Evolutionary conservation across 2,888 invertebrate species (phyloP).

Genomic region (Ennomos erosarius): DNA sequence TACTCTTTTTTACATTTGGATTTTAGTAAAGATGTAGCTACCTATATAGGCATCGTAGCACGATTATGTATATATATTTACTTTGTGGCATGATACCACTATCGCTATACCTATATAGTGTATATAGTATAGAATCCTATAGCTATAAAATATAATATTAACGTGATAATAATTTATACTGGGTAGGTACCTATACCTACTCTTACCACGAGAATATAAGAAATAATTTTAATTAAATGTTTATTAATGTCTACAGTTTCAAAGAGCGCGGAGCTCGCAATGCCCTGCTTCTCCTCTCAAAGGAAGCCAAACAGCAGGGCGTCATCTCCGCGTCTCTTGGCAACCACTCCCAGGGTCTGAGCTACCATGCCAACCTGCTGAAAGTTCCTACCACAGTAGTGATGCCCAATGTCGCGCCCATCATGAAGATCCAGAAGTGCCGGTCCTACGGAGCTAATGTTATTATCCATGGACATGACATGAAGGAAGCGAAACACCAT

Average conservation of each 20-base stretch:
- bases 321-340: conserved; percentile 97
- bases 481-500: conserved; percentile 92
- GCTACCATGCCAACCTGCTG: conserved; percentile 91
- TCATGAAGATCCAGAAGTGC: conserved; percentile 97
- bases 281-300: conserved; percentile 90
- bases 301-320: conserved; percentile 89
- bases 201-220: no score
- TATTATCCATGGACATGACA: conserved; percentile 92
- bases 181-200: no score
- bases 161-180: no score
- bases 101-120: no score
- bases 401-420: conserved; percentile 98
- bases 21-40: no score
- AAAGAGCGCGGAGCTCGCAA: conserved; percentile 97
- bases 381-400: conserved; percentile 92
- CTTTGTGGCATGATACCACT: neutral
- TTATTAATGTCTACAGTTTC: conserved; percentile 85
- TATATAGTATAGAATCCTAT: no score
- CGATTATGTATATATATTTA: neutral
- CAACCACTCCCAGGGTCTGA: conserved; percentile 94
- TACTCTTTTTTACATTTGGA: no score
- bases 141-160: no score
- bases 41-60: no score
- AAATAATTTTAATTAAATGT: no score
- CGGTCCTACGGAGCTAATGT: conserved; percentile 93